Conservation (phyloP, 2,888 invertebrate genomes). For the Sphinx pinastri region DNA sequence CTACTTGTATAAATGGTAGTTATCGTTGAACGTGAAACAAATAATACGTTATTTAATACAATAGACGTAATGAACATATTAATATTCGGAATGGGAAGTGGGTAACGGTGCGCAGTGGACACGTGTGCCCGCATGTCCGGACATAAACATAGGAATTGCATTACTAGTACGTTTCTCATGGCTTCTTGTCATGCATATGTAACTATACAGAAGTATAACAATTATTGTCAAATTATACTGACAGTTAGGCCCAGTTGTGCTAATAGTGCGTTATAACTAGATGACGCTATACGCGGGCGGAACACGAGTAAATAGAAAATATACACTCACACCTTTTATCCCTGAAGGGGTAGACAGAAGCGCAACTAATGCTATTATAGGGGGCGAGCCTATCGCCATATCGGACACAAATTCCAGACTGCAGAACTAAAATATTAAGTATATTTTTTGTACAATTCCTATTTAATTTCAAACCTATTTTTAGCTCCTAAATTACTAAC, state of each 20-base stretch:
- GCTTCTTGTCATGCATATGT: constrained; percentile 46
- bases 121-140: constrained; percentile 76
- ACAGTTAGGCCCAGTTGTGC: background rate
- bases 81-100: constrained; percentile 64
- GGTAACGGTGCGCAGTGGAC: constrained; percentile 54
- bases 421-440: too few species aligned
- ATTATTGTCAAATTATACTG: background rate
- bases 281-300: too few species aligned
- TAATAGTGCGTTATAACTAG: too few species aligned
- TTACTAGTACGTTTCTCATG: constrained; percentile 55
- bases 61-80: constrained; percentile 55
- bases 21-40: constrained; percentile 4
- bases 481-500: too few species aligned
- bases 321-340: too few species aligned
- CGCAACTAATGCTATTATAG: too few species aligned
- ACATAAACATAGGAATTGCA: constrained; percentile 67
- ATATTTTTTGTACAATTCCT: too few species aligned
- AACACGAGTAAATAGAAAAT: too few species aligned
- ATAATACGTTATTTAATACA: constrained; percentile 14
- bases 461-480: too few species aligned
- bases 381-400: too few species aligned
- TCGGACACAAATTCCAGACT: too few species aligned
- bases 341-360: too few species aligned
- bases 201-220: constrained; percentile 25
- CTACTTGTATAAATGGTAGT: background rate